Conservation (phyloP, 2,113 vertebrate genomes). For the Mormyrus lacerda region DNA sequence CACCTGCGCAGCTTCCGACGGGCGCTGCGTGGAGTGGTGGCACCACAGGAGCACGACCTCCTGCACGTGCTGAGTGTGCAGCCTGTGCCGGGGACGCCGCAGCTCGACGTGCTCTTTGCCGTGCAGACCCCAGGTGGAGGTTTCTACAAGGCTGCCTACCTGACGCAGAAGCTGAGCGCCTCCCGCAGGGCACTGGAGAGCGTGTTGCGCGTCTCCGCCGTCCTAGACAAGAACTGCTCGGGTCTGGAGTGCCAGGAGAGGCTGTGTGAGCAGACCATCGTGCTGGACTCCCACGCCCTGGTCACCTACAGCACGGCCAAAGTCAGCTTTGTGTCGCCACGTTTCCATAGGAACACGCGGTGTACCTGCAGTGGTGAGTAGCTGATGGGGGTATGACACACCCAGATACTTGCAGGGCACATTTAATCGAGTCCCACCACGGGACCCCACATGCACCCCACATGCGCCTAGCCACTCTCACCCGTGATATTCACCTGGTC, state of each 20-base stretch:
- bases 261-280: slow-evolving; percentile 82
- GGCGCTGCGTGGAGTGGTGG: slow-evolving; percentile 66
- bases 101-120: slow-evolving; percentile 88
- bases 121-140: slow-evolving; percentile 71
- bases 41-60: slow-evolving; percentile 74
- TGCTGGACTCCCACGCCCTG: slow-evolving; percentile 82
- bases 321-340: slow-evolving; percentile 89
- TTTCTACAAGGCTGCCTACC: slow-evolving; percentile 86
- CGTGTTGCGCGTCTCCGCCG: slow-evolving; percentile 78
- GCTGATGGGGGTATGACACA: neutral
- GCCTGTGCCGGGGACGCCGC: slow-evolving; percentile 74
- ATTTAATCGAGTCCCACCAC: neutral
- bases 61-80: slow-evolving; percentile 90
- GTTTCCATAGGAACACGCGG: slow-evolving; percentile 80
- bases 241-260: slow-evolving; percentile 87
- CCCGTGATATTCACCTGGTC: neutral
- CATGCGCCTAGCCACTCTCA: neutral
- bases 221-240: slow-evolving; percentile 93
- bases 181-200: slow-evolving; percentile 82
- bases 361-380: slow-evolving; percentile 87
- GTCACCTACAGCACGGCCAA: slow-evolving; percentile 86
- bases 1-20: slow-evolving; percentile 78
- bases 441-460: neutral
- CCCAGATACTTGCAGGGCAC: neutral
- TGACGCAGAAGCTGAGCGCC: slow-evolving; percentile 88